Conservation (phyloP, 2,797 vertebrate species). For the Helarctos malayanus region DNA sequence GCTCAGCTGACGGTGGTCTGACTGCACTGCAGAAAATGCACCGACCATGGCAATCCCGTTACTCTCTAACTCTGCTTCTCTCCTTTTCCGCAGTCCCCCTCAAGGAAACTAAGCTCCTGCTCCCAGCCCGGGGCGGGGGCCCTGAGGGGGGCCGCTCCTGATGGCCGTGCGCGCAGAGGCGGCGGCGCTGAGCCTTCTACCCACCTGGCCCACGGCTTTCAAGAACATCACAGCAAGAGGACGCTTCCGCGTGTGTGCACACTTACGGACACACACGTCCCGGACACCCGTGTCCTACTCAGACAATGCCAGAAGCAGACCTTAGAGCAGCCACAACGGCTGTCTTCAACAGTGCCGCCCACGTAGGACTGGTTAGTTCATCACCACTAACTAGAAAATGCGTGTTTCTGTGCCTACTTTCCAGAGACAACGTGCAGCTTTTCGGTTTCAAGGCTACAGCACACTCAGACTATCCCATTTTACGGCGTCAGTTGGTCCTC, state of each 20-base stretch:
- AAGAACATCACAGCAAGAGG: background rate
- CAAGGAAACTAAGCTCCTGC: conserved; percentile 32
- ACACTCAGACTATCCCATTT: background rate
- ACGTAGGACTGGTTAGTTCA: background rate
- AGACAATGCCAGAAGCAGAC: conserved; percentile 51
- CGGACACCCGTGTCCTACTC: background rate
- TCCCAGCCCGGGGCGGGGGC: background rate
- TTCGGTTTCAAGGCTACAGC: conserved; percentile 69
- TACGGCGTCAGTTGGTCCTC: conserved; percentile 59
- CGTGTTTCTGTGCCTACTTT: background rate
- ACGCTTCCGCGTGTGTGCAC: conserved; percentile 62
- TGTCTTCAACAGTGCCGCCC: fast-evolving
- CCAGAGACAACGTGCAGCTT: background rate
- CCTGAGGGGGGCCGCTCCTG: conserved; percentile 21
- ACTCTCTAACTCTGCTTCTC: conserved; percentile 81
- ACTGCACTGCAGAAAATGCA: conserved; percentile 62
- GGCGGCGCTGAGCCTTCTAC: background rate
- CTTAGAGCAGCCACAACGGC: conserved; percentile 10
- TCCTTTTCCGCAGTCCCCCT: conserved; percentile 51
- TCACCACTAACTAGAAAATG: background rate
- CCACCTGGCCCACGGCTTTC: background rate
- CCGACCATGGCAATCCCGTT: background rate
- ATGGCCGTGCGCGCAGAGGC: background rate
- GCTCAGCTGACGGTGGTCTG: conserved; percentile 68
- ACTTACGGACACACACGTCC: conserved; percentile 66